phyloP scores from a whole-genome alignment of 2,113 vertebrate species.

The Mionectes macconnelli region DNA sequence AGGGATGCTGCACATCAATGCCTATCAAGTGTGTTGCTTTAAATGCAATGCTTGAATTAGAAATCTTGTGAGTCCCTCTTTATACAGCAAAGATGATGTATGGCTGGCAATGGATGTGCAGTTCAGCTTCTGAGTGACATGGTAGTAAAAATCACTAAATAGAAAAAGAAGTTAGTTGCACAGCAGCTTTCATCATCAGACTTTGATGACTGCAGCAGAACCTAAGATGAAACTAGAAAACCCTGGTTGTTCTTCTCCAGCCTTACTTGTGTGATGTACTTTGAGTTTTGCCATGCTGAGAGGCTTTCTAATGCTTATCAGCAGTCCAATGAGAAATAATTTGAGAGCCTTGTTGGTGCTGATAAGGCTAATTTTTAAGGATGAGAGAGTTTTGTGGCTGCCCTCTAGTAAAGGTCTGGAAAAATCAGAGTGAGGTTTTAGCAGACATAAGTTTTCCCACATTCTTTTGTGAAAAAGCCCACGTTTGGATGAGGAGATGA shows the following conservation, averaged over 20 bases:
- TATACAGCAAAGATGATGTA: not conserved
- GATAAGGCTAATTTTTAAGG: not conserved
- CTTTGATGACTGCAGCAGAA: not conserved
- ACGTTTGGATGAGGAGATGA: not conserved
- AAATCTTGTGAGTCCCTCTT: not conserved
- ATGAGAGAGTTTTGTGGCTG: not conserved
- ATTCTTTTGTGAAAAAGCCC: not conserved
- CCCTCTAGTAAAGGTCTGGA: not conserved
- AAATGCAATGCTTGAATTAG: not conserved
- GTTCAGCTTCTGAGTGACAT: not conserved
- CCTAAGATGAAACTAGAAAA: not conserved
- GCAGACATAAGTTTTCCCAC: not conserved
- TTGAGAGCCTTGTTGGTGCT: not conserved
- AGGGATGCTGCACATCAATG: not conserved
- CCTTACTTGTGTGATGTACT: not conserved
- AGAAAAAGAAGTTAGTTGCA: not conserved
- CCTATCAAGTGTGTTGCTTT: not conserved
- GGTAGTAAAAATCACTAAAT: not conserved
- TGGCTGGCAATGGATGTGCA: not conserved
- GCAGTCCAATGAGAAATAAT: not conserved
- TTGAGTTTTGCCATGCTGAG: not conserved
- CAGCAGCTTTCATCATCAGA: not conserved
- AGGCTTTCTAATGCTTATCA: not conserved
- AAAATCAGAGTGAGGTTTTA: not conserved
- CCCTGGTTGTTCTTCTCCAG: not conserved